Conservation (phyloP, 2,113 vertebrate species). For the Thymallus thymallus region DNA sequence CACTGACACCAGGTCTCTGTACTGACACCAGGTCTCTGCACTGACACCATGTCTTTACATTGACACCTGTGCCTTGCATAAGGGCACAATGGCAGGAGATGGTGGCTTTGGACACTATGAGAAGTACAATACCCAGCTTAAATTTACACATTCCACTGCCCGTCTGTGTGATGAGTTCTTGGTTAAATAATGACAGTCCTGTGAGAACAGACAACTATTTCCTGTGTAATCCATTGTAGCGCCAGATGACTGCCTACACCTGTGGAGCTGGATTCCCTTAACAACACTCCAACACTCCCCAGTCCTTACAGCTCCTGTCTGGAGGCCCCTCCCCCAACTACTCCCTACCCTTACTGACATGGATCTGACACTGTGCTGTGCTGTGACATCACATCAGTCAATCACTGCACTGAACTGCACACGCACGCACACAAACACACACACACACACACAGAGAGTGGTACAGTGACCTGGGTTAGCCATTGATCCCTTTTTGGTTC, state of each 20-base stretch:
- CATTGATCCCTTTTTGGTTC: too few species aligned
- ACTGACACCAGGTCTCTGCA: too few species aligned
- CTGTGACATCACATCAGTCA: not conserved
- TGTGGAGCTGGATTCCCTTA: constrained; percentile 37
- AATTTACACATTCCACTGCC: not conserved
- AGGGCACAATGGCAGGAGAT: not conserved
- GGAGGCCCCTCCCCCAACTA: constrained; percentile 7
- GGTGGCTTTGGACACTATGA: not conserved
- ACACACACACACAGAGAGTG: too few species aligned
- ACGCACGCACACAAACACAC: too few species aligned
- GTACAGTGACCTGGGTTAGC: not conserved
- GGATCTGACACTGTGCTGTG: not conserved
- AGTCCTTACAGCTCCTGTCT: not conserved
- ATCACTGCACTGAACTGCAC: not conserved
- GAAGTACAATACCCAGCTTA: not conserved
- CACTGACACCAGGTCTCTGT: too few species aligned
- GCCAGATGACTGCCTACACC: constrained; percentile 26
- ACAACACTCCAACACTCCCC: constrained; percentile 1
- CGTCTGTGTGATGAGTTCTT: not conserved
- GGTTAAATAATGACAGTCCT: not conserved
- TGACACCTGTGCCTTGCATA: too few species aligned
- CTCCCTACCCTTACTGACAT: not conserved
- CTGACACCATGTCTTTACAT: too few species aligned
- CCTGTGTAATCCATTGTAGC: not conserved
- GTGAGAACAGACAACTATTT: not conserved